phyloP scores from a whole-genome alignment of 1,140 invertebrate species.

The Cotesia typhae region DNA sequence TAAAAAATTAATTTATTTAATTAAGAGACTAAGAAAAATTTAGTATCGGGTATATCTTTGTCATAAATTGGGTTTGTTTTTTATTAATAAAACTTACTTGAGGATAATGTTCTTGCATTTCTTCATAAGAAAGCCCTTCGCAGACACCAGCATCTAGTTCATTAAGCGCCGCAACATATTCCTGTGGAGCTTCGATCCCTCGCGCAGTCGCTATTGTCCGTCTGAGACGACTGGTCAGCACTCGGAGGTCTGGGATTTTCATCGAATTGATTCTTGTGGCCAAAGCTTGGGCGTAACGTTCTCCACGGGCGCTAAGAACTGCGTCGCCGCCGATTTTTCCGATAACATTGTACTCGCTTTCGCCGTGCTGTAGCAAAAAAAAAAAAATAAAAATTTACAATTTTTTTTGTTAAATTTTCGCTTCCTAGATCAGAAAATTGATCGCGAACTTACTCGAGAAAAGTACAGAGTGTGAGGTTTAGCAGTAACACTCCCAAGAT shows the following conservation, averaged over 20 bases:
- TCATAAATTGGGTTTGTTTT: not conserved
- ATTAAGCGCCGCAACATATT: constrained; percentile 83
- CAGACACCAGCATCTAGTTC: constrained; percentile 94
- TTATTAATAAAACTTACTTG: constrained; percentile 58
- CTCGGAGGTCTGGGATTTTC: constrained; percentile 74
- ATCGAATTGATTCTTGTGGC: constrained; percentile 78
- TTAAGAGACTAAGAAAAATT: no score
- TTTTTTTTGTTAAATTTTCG: no score
- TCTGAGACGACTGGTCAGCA: constrained; percentile 88
- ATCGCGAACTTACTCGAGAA: constrained; percentile 70
- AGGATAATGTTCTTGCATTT: constrained; percentile 89
- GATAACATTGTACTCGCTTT: constrained; percentile 90
- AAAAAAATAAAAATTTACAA: no score
- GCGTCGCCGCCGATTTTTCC: constrained; percentile 92
- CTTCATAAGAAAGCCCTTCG: constrained; percentile 92
- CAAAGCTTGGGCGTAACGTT: constrained; percentile 80
- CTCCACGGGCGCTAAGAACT: constrained; percentile 80
- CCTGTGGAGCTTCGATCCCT: constrained; percentile 80
- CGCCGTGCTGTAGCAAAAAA: constrained; percentile 78
- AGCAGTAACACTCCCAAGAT: constrained; percentile 78
- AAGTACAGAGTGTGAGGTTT: constrained; percentile 79
- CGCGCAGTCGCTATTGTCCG: constrained; percentile 88
- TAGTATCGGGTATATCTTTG: no score
- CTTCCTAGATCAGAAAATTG: not conserved
- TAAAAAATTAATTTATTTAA: no score